Evolutionary conservation across 2,113 vertebrate species (phyloP).

Genomic region (Chelonoidis abingdonii): DNA sequence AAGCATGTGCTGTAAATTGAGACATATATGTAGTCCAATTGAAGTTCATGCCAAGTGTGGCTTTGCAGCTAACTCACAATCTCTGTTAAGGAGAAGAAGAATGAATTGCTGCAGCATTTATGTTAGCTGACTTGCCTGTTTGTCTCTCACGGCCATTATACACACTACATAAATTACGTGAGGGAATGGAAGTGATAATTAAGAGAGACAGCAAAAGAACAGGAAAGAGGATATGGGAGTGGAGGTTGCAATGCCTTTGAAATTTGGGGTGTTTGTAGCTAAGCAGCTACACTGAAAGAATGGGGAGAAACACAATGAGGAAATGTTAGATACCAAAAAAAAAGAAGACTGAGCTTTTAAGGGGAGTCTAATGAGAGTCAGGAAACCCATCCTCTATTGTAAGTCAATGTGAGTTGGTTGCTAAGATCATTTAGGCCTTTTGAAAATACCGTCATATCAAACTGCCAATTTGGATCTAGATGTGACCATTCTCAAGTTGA

Average conservation of each 20-base stretch:
- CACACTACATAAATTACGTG: background rate
- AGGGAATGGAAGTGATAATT: rapidly evolving
- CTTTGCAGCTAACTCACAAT: background rate
- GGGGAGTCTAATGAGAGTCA: background rate
- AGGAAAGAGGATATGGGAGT: background rate
- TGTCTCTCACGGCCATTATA: no score
- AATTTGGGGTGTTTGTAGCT: background rate
- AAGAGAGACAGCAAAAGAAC: no score
- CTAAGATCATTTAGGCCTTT: background rate
- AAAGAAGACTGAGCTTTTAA: background rate
- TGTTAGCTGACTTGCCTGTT: background rate
- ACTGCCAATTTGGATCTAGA: background rate
- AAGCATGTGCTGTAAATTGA: background rate
- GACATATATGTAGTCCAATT: background rate
- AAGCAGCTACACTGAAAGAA: background rate
- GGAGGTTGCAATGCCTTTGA: background rate
- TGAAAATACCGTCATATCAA: background rate
- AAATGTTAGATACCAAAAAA: background rate
- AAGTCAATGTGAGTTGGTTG: rapidly evolving
- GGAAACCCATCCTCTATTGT: background rate
- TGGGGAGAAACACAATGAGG: background rate
- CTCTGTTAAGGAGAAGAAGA: background rate
- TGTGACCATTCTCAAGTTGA: background rate
- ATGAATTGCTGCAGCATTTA: rapidly evolving
- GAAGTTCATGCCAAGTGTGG: background rate